Evolutionary conservation across 1,140 invertebrate genomes (phyloP), one percentile per base, ranked within the genome.

Genomic region (Calosoma granatense): DNA sequence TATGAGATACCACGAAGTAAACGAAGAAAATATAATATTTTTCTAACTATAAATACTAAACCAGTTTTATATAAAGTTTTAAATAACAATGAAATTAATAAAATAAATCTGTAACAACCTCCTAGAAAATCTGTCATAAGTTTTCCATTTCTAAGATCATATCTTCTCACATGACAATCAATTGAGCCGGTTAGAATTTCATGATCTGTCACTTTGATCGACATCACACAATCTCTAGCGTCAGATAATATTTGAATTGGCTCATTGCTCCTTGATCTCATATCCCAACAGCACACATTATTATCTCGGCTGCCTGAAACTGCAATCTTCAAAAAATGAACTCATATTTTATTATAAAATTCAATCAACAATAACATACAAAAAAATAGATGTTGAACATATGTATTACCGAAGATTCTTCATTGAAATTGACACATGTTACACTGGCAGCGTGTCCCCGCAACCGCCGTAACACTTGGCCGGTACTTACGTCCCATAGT

Each of bases 301-400:
- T 95, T 93, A 70, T 99, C 96, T 30, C 92, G 77, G 20, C 91
- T 92, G 2, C 93, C 95, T 54, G 94, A 97, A 11, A 97, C 66
- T 1, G 86, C 86, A 36, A 36, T n/a, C 26, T 36, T 9, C 26
- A 9, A 36, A 36, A 36, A 36, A 36, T 36, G 26, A 9, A 9
- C n/a, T 6, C 26, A 36, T 36, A 9, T 36, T 36, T 36, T 36
- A 9, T 36, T 36, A 36, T 36, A 6, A 36, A 36, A 36, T 9
- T 36, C 6, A 36, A 36, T 36, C n/a, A 9, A 36, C 26, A n/a
- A 36, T 36, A 36, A 6, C n/a, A 36, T 36, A 9, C 6, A 36
- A 9, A 36, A 36, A 36, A n/a, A 9, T 36, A 36, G 26, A 36
- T 36, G n/a, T 9, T 36, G 6, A 36, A 36, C n/a, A 36, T 36